Base-by-base conservation (phyloP, 1,140 invertebrate species). In the Lepidurus couesii region DNA sequence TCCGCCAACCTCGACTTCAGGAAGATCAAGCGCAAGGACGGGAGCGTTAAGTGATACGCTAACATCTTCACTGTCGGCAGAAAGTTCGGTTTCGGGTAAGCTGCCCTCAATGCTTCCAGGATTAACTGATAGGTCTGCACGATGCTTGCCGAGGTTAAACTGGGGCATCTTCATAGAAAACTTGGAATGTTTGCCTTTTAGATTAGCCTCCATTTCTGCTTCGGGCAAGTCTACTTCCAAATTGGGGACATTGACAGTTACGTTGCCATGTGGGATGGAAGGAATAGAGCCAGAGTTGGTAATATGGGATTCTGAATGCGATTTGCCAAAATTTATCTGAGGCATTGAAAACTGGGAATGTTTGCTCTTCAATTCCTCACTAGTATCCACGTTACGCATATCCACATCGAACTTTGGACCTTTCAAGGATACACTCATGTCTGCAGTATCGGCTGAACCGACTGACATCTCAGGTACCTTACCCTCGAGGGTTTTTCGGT, bases 321-420 rank as follows among this genome's bases (percentile, higher is more conserved):
- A 43, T 16, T 34, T 7, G 43, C 75, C 43, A 13, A 26, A 34
- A 11, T 78, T 3, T 34, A 34, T 4, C 2, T 34, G 11, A 9
- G 77, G 77, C 77, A 78, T 78, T 42, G 53, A 34, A 11, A 78
- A 42, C 44, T 78, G 74, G n/a, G 34, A 65, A 9, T 53, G 21
- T 8, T 78, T 78, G 53, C n/a, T 42, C 16, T 78, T 73, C 10
- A 34, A 53, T 78, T 78, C 74, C 34, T 34, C 77, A 65, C 21
- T 65, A 16, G 16, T 21, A 7, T 65, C 53, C 4, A 65, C 10
- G 10, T 47, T 47, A 16, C 45, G 10, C 10, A 16, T 16, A 11
- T 6, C 45, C 45, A 7, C 9, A 16, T 65, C 53, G 13, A 65
- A 13, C 16, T 13, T n/a, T 16, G 53, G 53, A 65, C 16, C 9